Evolutionary conservation across 2,113 vertebrate genomes (phyloP).

Genomic region (Oryzias celebensis): DNA sequence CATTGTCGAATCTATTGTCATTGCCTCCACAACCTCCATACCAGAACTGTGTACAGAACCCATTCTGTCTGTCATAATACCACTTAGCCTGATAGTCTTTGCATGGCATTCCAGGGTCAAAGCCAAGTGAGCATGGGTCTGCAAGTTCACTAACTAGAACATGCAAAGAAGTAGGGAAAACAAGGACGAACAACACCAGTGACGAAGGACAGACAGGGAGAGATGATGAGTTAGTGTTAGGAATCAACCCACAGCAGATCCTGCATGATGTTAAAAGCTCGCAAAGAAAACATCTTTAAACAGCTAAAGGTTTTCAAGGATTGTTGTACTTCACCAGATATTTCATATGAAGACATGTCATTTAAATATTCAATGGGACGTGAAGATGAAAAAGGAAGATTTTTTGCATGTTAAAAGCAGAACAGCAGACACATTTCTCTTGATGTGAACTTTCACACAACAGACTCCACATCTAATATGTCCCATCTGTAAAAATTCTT

Average conservation of each 20-base stretch:
- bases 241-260: conserved; percentile 19
- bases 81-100: conserved; percentile 87
- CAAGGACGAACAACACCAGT: conserved; percentile 38
- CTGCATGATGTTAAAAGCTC: conserved; percentile 30
- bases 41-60: conserved; percentile 86
- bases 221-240: conserved; percentile 39
- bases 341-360: conserved; percentile 3
- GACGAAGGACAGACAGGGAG: conserved; percentile 47
- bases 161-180: conserved; percentile 50
- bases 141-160: conserved; percentile 72
- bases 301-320: neutral
- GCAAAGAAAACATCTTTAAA: conserved; percentile 1
- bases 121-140: conserved; percentile 85
- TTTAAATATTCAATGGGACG: conserved; percentile 17
- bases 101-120: conserved; percentile 82
- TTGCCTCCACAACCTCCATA: conserved; percentile 86
- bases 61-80: conserved; percentile 85
- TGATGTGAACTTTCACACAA: no score
- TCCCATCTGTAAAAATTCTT: no score
- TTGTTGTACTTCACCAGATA: conserved; percentile 4
- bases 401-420: neutral
- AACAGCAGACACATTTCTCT: no score
- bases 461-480: no score
- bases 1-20: conserved; percentile 85
- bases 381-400: conserved; percentile 23